A percentile compares a stretch with the other conserved stretches of the same genome.
phyloP scores from a whole-genome alignment of 2,113 vertebrate species.

The Brevimyrus niger region DNA sequence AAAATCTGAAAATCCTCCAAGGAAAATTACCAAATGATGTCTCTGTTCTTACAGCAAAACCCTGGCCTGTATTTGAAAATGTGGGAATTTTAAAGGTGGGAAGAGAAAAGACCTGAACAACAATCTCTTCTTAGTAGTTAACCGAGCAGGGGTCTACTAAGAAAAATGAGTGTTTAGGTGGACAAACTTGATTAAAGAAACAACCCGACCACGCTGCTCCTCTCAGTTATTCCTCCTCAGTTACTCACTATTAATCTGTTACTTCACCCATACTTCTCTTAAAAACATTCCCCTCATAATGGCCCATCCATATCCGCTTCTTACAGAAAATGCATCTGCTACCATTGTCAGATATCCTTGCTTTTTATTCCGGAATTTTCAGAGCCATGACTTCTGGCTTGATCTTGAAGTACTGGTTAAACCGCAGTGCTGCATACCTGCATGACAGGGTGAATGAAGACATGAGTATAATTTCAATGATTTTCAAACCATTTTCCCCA shows the following conservation, averaged over 20 bases:
- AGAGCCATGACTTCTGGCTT: conserved; percentile 80
- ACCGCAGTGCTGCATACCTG: conserved; percentile 89
- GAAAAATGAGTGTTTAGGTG: conserved; percentile 26
- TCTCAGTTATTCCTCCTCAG: not conserved
- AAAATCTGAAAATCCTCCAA: not conserved
- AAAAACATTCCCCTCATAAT: not conserved
- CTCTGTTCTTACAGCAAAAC: conserved; percentile 15
- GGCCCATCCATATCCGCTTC: not conserved
- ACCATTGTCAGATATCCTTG: not conserved
- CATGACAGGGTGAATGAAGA: not conserved
- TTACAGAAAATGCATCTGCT: conserved; percentile 23
- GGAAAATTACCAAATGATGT: conserved; percentile 9
- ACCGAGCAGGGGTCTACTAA: conserved; percentile 22
- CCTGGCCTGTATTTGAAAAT: not conserved
- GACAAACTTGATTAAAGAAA: not conserved
- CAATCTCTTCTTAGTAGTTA: conserved; percentile 12
- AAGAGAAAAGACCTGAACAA: not conserved
- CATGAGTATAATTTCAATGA: not conserved
- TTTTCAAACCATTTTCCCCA: not conserved
- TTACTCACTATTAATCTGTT: not conserved
- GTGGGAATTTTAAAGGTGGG: not conserved
- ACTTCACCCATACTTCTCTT: not conserved
- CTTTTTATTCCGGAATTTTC: conserved; percentile 71
- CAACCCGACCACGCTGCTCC: not conserved
- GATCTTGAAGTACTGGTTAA: conserved; percentile 92